Conservation (phyloP, 2,888 invertebrate species). For the Phania funesta region DNA sequence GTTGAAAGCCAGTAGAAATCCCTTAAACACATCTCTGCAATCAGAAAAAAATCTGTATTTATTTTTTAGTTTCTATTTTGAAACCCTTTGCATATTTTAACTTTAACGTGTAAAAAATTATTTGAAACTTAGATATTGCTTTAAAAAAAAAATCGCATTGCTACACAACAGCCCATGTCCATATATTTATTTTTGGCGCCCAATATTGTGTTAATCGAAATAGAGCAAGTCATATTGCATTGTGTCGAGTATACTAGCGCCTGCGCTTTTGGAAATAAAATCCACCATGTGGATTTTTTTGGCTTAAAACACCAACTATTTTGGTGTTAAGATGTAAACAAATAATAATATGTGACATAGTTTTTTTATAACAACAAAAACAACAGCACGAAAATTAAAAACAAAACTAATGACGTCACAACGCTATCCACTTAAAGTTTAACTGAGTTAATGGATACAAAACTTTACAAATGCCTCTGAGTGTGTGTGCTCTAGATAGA, state of each 20-base stretch:
- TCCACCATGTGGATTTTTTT: slow-evolving; percentile 70
- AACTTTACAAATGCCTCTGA: neutral
- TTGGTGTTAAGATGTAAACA: slow-evolving; percentile 43
- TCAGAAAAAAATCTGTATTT: no score
- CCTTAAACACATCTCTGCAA: no score
- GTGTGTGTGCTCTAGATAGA: slow-evolving; percentile 34
- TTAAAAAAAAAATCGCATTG: no score
- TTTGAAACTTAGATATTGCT: no score
- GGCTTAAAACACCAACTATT: neutral
- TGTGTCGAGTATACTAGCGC: slow-evolving; percentile 35
- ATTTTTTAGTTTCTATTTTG: no score
- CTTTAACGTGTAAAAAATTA: no score
- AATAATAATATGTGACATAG: slow-evolving; percentile 58
- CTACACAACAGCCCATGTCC: no score
- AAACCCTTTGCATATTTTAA: no score
- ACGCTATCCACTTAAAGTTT: slow-evolving; percentile 56
- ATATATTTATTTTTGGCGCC: neutral
- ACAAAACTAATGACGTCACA: slow-evolving; percentile 68
- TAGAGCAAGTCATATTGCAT: neutral
- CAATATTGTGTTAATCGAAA: neutral
- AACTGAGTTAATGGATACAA: slow-evolving; percentile 6
- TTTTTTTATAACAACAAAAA: slow-evolving; percentile 21
- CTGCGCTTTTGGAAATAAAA: slow-evolving; percentile 65
- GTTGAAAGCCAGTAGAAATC: no score
- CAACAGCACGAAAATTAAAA: neutral